Evolutionary conservation across 2,113 vertebrate genomes (phyloP), one percentile per base, ranked within the genome.

Genomic region (Oreocharis arfaki): DNA sequence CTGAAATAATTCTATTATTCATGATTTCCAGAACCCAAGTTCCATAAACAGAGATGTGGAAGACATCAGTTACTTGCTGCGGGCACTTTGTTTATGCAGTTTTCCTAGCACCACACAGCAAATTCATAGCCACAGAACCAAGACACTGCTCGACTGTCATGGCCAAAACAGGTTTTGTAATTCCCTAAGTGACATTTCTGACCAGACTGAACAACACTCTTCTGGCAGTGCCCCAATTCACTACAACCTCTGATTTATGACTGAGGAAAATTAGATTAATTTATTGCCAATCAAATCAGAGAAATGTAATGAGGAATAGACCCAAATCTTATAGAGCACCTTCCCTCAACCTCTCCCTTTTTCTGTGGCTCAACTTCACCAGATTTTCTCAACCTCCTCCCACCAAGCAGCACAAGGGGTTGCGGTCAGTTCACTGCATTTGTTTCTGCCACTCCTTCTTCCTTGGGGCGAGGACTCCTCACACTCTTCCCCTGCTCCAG

Each of bases 371-470:
- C 6, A 59, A 3, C 4, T 39, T 69, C 20, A 41, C 13, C 28
- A 5, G 7, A 23, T 28, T 77, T 68, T 52, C 67, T 74, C 27
- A 70, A 6, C 5, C 28, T 83, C 22, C 17, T 71, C 8, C 16
- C 19, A 13, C 4, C 2, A 3, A 21, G 14, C 3, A 32, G 42
- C 3, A 1, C 16, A 52, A 52, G 3, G 4, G 0, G 4, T 32
- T 70, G 23, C 0, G 0, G 13, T 70, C 27, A 39, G 17, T 39
- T 75, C 27, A 49, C 27, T 35, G 13, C 17, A 53, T 1, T n/a
- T 59, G 3, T 49, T 11, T 61, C 55, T 53, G 27, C 9, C 1
- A 2, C 6, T 69, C 9, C 44, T 42, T 49, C 21, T 16, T 64
- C 15, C 22, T 59, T 1, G 0, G 10, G 24, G 4, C 20, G 12